Conservation (phyloP, 2,113 vertebrate genomes). For the Gulo gulo region DNA sequence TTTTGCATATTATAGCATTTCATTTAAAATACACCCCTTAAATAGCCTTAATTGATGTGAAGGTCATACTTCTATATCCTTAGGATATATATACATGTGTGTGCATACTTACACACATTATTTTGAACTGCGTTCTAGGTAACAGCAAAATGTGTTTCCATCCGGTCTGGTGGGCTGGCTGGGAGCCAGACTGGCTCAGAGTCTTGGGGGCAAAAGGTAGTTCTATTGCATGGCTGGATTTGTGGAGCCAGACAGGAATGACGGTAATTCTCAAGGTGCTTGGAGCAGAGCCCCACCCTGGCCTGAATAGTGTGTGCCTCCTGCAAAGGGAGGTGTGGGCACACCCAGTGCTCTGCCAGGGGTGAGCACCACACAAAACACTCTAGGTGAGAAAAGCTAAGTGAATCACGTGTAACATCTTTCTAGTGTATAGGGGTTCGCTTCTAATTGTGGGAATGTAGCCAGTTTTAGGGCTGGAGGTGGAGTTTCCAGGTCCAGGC, state of each 20-base stretch:
- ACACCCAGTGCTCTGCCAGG: too few species aligned
- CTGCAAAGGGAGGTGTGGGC: neutral
- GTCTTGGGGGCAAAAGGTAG: neutral
- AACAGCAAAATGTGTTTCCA: neutral
- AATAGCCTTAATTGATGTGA: slow-evolving; percentile 82
- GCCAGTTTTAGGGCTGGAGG: neutral
- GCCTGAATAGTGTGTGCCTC: neutral
- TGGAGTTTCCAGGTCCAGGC: neutral
- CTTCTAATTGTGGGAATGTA: neutral
- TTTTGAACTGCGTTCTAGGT: neutral
- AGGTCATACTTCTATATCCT: slow-evolving; percentile 70
- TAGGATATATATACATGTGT: neutral
- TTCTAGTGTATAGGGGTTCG: too few species aligned
- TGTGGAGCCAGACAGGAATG: neutral
- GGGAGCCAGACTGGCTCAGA: neutral
- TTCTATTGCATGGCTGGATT: neutral
- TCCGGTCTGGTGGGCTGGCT: neutral
- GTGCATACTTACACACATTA: slow-evolving; percentile 43
- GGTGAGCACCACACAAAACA: neutral
- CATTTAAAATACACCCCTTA: slow-evolving; percentile 78
- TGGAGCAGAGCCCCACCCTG: neutral
- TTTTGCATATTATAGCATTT: slow-evolving; percentile 80
- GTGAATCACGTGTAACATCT: neutral
- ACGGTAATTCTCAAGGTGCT: neutral
- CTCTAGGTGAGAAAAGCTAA: neutral